Conservation (phyloP, 2,888 invertebrate species). For the Resseliella maxima region DNA sequence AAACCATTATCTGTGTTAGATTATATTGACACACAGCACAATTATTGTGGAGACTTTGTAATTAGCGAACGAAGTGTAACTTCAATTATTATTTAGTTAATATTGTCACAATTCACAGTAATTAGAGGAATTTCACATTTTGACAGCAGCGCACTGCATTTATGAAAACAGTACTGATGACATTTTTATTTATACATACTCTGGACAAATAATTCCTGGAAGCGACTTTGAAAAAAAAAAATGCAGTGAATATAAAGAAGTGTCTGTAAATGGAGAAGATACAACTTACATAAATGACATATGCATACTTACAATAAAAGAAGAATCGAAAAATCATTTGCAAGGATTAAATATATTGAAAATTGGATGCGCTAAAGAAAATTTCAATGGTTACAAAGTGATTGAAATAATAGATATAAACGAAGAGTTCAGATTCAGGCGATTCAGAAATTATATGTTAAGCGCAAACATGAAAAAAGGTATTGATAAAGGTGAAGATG, state of each 20-base stretch:
- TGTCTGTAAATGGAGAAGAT: not conserved
- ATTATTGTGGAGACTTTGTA: no score
- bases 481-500: not conserved
- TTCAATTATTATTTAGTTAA: not conserved
- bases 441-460: not conserved
- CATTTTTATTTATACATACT: not conserved
- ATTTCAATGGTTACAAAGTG: not conserved
- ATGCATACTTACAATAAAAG: not conserved
- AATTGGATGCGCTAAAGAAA: not conserved
- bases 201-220: no score
- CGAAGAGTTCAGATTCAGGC: not conserved
- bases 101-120: not conserved
- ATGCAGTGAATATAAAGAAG: not conserved
- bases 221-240: not conserved
- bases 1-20: no score
- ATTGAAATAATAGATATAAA: not conserved
- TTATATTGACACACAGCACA: no score
- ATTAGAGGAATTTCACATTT: not conserved
- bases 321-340: not conserved
- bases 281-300: slow-evolving; percentile 13
- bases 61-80: no score
- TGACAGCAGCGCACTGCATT: not conserved
- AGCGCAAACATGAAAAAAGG: not conserved
- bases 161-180: not conserved
- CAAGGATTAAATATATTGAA: not conserved